Conservation (phyloP, 1,140 invertebrate species). For the Carposina sasakii region DNA sequence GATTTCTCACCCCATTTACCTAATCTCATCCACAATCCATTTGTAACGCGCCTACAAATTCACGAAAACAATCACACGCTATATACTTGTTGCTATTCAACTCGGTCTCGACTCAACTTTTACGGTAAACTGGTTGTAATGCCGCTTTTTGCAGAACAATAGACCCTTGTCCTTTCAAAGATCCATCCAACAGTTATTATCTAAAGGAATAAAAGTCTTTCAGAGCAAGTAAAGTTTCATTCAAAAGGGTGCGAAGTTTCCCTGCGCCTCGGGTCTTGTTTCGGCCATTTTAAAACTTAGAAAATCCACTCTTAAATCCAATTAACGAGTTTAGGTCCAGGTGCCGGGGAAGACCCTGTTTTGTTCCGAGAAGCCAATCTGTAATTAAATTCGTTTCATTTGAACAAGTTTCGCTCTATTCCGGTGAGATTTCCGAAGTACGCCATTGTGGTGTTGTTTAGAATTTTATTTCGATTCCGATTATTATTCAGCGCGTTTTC, state of each 20-base stretch:
- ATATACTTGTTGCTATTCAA: no score
- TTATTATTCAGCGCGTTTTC: no score
- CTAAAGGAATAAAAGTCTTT: constrained; percentile 12
- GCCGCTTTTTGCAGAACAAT: no score
- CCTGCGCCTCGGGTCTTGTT: constrained; percentile 9
- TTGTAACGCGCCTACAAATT: no score
- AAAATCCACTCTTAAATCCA: constrained; percentile 16
- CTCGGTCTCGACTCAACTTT: no score
- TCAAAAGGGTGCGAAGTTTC: constrained; percentile 19
- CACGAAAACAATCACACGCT: no score
- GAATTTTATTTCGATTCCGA: no score
- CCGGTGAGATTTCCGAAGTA: constrained; percentile 9
- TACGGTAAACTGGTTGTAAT: no score
- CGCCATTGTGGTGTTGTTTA: no score
- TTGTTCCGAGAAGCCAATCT: constrained; percentile 14
- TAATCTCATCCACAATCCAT: no score
- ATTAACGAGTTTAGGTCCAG: constrained; percentile 18
- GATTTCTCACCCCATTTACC: no score
- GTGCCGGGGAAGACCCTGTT: constrained; percentile 12
- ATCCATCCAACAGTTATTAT: constrained; percentile 12
- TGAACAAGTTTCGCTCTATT: constrained; percentile 15
- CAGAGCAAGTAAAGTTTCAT: constrained; percentile 14
- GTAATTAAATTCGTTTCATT: constrained; percentile 27
- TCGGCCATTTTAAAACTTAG: constrained; percentile 21
- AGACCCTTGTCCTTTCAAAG: background rate